These are phyloP conservation scores for Trichonephila clavata DNA, from an alignment of 1,140 invertebrate species.

Conservation along the genomic window DNA sequence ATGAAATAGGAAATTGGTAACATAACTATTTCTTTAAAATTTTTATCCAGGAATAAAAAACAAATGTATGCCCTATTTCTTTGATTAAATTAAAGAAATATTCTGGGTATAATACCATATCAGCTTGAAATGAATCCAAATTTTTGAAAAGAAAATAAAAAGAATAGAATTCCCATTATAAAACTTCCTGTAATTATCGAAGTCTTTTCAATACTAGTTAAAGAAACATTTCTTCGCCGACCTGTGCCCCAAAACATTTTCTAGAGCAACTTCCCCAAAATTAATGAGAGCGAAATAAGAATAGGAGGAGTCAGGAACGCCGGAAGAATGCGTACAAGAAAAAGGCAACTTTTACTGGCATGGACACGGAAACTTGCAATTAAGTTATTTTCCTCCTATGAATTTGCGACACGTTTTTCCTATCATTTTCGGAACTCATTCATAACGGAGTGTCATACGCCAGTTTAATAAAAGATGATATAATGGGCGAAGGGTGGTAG, in stretches of 20 bases:
- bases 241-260: not conserved
- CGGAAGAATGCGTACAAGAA: not conserved
- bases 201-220: not conserved
- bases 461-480: slow-evolving; percentile 42
- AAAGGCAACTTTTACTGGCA: not conserved
- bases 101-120: too few species aligned
- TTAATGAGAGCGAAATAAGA: not conserved
- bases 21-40: too few species aligned
- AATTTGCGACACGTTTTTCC: slow-evolving; percentile 47
- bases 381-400: slow-evolving; percentile 47
- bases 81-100: too few species aligned
- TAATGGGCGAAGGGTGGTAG: not conserved
- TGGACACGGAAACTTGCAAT: slow-evolving; percentile 38
- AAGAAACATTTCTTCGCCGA: not conserved
- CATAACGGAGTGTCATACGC: slow-evolving; percentile 37
- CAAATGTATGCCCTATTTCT: too few species aligned
- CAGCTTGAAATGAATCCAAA: too few species aligned
- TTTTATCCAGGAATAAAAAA: too few species aligned
- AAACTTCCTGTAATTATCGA: not conserved
- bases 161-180: not conserved
- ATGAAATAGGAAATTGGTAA: too few species aligned
- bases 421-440: slow-evolving; percentile 38
- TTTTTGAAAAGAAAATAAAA: not conserved
- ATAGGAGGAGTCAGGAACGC: not conserved
- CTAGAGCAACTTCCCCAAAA: not conserved